A percentile compares a stretch with the other conserved stretches of the same genome.
Evolutionary conservation across 2,113 vertebrate species (phyloP).

Genomic region (Oncorhynchus mykiss): DNA sequence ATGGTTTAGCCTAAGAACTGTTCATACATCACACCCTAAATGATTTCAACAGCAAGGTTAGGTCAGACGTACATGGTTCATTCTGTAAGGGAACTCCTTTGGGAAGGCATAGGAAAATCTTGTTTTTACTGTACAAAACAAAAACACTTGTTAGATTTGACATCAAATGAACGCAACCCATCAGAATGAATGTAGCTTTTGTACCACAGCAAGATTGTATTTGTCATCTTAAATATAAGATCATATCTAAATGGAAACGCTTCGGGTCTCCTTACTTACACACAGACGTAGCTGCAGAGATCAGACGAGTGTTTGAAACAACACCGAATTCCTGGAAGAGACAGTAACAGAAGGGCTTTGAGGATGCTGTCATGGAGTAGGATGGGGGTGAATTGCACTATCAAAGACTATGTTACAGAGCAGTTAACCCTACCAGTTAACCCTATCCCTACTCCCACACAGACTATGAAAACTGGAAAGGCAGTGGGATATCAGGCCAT

Average conservation of each 20-base stretch:
- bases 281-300: conserved; percentile 97
- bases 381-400: too few species aligned
- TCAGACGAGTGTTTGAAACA: conserved; percentile 97
- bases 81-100: conserved; percentile 98
- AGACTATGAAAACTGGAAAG: too few species aligned
- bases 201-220: not conserved
- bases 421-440: too few species aligned
- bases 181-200: not conserved
- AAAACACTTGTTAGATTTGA: not conserved
- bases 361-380: not conserved
- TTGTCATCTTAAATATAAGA: not conserved
- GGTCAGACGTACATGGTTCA: conserved; percentile 94
- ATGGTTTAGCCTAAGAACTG: too few species aligned
- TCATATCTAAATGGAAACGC: not conserved
- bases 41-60: not conserved
- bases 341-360: not conserved
- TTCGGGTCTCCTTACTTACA: conserved; percentile 80
- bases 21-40: not conserved
- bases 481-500: too few species aligned
- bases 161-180: not conserved
- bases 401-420: too few species aligned
- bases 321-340: conserved; percentile 93
- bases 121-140: conserved; percentile 89
- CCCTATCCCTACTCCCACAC: too few species aligned
- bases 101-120: conserved; percentile 98